phyloP scores from a whole-genome alignment of 1,140 invertebrate genomes.

The Adelges cooleyi region DNA sequence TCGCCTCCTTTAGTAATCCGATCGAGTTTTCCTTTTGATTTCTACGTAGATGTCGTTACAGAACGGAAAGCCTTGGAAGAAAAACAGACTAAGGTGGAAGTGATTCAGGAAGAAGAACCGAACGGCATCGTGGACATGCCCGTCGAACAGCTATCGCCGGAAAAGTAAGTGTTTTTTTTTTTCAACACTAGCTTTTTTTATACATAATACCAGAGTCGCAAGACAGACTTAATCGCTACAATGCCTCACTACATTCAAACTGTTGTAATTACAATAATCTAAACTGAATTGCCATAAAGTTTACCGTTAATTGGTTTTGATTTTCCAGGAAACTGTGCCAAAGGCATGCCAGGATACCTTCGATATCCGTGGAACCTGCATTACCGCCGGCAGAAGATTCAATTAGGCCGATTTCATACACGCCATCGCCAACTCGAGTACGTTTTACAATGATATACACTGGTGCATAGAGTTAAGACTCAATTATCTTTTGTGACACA shows the following conservation, averaged over 20 bases:
- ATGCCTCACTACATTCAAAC: too few species aligned
- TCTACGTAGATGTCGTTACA: not conserved
- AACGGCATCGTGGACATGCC: not conserved
- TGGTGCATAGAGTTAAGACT: too few species aligned
- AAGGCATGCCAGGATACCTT: conserved; percentile 34
- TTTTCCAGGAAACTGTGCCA: conserved; percentile 37
- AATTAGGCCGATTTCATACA: not conserved
- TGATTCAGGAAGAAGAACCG: conserved; percentile 12
- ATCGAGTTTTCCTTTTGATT: not conserved
- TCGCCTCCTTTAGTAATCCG: not conserved
- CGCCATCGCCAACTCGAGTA: conserved; percentile 7
- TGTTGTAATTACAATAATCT: too few species aligned
- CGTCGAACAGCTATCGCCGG: conserved; percentile 1
- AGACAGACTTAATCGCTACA: too few species aligned
- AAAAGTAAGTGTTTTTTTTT: not conserved
- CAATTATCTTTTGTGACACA: too few species aligned
- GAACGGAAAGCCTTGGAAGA: conserved; percentile 5
- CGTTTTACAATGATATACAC: too few species aligned
- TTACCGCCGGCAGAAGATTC: not conserved
- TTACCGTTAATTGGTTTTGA: too few species aligned
- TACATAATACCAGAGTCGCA: too few species aligned
- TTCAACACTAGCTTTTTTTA: too few species aligned
- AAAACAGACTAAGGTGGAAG: conserved; percentile 12
- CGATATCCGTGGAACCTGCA: not conserved
- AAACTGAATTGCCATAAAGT: too few species aligned